Percentiles rank a stretch among this genome's conserved stretches.
Conservation (phyloP, 2,888 invertebrate species). For the Sesia bembeciformis region DNA sequence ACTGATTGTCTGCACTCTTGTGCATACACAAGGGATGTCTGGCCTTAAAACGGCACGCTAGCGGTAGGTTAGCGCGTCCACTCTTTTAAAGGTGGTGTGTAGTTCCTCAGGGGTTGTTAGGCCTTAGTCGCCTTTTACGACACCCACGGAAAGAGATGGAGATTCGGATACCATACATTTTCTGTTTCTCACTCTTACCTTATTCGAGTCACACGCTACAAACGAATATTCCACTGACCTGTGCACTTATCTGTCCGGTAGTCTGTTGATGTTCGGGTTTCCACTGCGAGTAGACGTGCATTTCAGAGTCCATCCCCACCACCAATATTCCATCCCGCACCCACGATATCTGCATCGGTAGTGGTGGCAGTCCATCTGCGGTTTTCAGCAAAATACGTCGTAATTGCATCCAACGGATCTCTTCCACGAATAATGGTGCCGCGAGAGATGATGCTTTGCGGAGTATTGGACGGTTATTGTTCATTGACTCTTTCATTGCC, state of each 20-base stretch:
- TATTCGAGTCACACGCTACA: too few species aligned
- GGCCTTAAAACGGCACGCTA: too few species aligned
- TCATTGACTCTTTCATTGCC: constrained; percentile 90
- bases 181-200: too few species aligned
- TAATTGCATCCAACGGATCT: constrained; percentile 97
- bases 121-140: too few species aligned
- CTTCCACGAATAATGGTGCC: constrained; percentile 91
- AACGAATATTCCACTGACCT: constrained; percentile 24
- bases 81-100: too few species aligned
- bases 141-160: too few species aligned
- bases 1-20: too few species aligned
- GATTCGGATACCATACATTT: too few species aligned
- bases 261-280: constrained; percentile 77
- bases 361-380: constrained; percentile 95
- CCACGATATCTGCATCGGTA: constrained; percentile 99
- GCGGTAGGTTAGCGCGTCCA: too few species aligned
- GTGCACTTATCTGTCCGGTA: constrained; percentile 31
- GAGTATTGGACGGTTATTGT: constrained; percentile 87
- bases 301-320: constrained; percentile 99
- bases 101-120: too few species aligned
- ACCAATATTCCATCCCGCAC: constrained; percentile 98
- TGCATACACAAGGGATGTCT: too few species aligned
- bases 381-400: constrained; percentile 92
- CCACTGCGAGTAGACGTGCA: constrained; percentile 99
- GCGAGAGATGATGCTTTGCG: constrained; percentile 94